Base-by-base conservation (phyloP, 1,140 invertebrate species). In the Plectus sambesii region DNA sequence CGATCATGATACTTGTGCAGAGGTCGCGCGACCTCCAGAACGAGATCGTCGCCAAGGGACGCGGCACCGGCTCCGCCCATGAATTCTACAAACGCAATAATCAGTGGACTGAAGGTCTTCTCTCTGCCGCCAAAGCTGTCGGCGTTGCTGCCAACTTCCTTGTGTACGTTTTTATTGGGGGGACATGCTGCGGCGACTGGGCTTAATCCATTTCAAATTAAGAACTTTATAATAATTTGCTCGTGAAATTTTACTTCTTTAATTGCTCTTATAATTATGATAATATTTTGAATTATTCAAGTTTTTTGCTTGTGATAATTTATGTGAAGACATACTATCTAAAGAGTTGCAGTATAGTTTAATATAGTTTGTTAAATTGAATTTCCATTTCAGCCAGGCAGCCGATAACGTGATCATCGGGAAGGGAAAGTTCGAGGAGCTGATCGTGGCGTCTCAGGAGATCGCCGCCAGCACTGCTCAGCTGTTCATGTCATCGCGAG, bases 61-160 rank as follows among this genome's bases (percentile, higher is more conserved):
- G 80, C 71, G 83, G 82, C 71, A 72, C 70, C 26, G 66, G 69
- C 2, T 82, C 82, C 22, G 81, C 80, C 1, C 85, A 75, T 69
- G 92, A 98, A 65, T 97, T 98, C 74, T 99, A 98, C 72, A 89
- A 94, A 69, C 76, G 87, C 58, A 97, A 99, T 72, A 89, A 94
- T 70, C 83, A 92, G 66, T 98, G 92, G 92, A 94, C 90, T 0
- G 89, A 98, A 73, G 94, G 93, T 6, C 77, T 98, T 8, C 27
- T 99, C 56, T 97, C 93, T 25, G 94, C 93, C 17, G 88, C 92
- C 0, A 97, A 98, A 72, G 83, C 89, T 25, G 89, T 98, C 8
- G 94, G 87, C 0, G 82, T 87, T 68, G 89, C 86, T 41, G 92
- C 90, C 20, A 88, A 87, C 66, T 81, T 90, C 58, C 74, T 97